phyloP scores from a whole-genome alignment of 2,888 invertebrate species.

The Abscondita cerata region DNA sequence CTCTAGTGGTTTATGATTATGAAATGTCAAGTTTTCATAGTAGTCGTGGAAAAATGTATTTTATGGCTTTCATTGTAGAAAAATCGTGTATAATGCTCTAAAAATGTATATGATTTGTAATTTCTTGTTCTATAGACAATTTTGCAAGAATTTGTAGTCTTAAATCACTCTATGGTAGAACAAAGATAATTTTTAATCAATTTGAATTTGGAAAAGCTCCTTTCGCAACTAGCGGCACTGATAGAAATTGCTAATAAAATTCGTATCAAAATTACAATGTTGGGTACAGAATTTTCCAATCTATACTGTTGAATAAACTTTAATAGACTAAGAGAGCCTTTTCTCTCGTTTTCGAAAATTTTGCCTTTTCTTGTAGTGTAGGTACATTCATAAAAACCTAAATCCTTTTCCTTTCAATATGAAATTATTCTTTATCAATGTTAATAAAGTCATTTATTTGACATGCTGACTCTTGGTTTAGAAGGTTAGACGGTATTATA shows the following conservation, averaged over 20 bases:
- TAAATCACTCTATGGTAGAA: constrained; percentile 19
- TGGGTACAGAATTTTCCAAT: constrained; percentile 19
- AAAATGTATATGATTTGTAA: constrained; percentile 20
- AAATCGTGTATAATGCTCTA: constrained; percentile 7
- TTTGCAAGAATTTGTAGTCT: constrained; percentile 13
- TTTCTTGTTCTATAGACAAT: constrained; percentile 20
- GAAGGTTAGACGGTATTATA: constrained; percentile 20
- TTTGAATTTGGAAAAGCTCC: constrained; percentile 20
- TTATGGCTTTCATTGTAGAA: constrained; percentile 2
- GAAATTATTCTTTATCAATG: constrained; percentile 28
- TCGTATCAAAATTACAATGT: constrained; percentile 22
- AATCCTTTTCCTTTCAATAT: constrained; percentile 22
- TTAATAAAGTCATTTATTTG: constrained; percentile 23
- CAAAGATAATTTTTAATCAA: constrained; percentile 15
- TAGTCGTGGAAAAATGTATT: too few species aligned
- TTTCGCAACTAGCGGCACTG: neutral
- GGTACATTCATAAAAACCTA: constrained; percentile 17
- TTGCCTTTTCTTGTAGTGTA: constrained; percentile 20
- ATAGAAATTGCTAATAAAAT: constrained; percentile 22
- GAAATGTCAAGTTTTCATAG: too few species aligned
- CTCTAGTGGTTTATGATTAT: too few species aligned
- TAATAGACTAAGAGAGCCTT: constrained; percentile 16
- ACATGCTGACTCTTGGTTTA: constrained; percentile 15
- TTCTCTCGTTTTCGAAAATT: constrained; percentile 12
- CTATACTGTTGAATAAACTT: constrained; percentile 25